phyloP scores from a whole-genome alignment of 2,797 vertebrate species.

The Amazona ochrocephala region DNA sequence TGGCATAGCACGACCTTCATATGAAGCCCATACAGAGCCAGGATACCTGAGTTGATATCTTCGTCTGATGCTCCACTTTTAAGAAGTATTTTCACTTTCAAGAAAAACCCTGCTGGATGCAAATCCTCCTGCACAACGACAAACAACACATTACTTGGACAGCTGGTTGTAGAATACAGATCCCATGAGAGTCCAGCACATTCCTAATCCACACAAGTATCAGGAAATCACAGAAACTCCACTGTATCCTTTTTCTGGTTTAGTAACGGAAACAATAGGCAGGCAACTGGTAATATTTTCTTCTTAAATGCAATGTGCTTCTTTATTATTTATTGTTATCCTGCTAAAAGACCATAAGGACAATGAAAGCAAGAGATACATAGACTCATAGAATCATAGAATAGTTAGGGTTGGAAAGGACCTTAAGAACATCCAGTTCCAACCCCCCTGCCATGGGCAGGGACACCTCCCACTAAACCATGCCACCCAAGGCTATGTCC shows the following conservation, averaged over 20 bases:
- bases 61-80: slow-evolving; percentile 79
- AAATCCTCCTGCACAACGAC: slow-evolving; percentile 80
- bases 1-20: background rate
- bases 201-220: background rate
- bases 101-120: slow-evolving; percentile 83
- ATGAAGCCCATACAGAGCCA: background rate
- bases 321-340: background rate
- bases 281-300: background rate
- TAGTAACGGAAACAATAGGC: background rate
- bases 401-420: too few species aligned
- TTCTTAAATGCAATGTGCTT: background rate
- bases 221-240: background rate
- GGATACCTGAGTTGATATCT: slow-evolving; percentile 83
- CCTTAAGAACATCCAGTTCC: too few species aligned
- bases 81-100: slow-evolving; percentile 90
- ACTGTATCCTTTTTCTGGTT: background rate
- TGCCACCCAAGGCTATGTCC: too few species aligned
- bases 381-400: too few species aligned
- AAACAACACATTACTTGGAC: slow-evolving; percentile 57
- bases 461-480: too few species aligned
- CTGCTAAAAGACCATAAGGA: background rate
- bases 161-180: slow-evolving; percentile 26
- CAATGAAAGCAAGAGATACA: background rate
- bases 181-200: background rate
- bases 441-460: too few species aligned